Percentiles rank a stretch among this genome's conserved stretches.
phyloP scores from a whole-genome alignment of 2,888 invertebrate genomes.

The Drosophila ustulata region DNA sequence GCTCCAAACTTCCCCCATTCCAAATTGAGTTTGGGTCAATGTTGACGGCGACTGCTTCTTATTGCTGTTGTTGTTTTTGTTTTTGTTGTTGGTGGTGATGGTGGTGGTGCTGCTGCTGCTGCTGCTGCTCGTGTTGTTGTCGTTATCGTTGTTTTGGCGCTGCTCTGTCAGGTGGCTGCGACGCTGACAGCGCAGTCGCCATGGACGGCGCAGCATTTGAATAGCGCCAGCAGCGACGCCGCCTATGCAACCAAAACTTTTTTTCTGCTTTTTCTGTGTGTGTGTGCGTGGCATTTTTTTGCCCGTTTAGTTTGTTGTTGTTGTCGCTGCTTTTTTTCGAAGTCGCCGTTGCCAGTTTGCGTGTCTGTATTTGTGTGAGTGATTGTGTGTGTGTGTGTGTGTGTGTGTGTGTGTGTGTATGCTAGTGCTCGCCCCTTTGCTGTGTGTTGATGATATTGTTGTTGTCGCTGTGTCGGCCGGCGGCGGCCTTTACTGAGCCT shows the following conservation, averaged over 20 bases:
- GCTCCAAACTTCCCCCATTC: slow-evolving; percentile 51
- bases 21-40: slow-evolving; percentile 76
- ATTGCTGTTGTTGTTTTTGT: slow-evolving; percentile 23
- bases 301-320: slow-evolving; percentile 66
- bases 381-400: slow-evolving; percentile 34
- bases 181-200: slow-evolving; percentile 56
- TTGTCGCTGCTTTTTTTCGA: slow-evolving; percentile 60
- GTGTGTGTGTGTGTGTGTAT: slow-evolving; percentile 45
- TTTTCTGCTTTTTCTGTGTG: slow-evolving; percentile 58
- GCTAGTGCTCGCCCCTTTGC: slow-evolving; percentile 48
- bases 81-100: background rate
- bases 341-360: slow-evolving; percentile 44
- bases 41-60: slow-evolving; percentile 61
- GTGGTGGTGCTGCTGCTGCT: too few species aligned
- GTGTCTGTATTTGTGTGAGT: slow-evolving; percentile 44
- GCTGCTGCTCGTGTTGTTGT: slow-evolving; percentile 18
- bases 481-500: slow-evolving; percentile 79
- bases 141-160: slow-evolving; percentile 65
- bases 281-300: slow-evolving; percentile 65
- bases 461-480: slow-evolving; percentile 70
- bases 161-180: slow-evolving; percentile 78
- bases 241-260: slow-evolving; percentile 78
- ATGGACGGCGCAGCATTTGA: slow-evolving; percentile 71
- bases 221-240: slow-evolving; percentile 76
- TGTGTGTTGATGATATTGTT: slow-evolving; percentile 44